These are phyloP conservation scores for Lepidothrix coronata DNA, from an alignment of 2,113 vertebrate genomes.

Conservation along the genomic window DNA sequence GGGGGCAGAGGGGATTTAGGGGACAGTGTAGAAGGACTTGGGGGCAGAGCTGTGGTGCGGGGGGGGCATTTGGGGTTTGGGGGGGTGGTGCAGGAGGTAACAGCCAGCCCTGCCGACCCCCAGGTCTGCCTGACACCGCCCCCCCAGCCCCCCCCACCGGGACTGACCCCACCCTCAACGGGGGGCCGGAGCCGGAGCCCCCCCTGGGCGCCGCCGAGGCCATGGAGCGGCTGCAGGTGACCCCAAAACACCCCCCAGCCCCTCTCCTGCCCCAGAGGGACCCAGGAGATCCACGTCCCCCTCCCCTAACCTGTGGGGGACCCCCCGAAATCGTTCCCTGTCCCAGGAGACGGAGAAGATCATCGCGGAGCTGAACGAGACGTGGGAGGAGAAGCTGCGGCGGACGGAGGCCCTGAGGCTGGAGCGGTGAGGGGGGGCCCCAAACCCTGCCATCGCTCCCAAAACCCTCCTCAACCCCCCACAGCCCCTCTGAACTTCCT, in stretches of 20 bases:
- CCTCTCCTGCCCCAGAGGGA: background rate
- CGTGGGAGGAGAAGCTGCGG: background rate
- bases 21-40: too few relatives aligned
- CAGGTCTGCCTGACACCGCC: background rate
- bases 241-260: background rate
- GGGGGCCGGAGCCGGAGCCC: background rate
- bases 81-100: background rate
- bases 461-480: background rate
- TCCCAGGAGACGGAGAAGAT: background rate
- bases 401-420: background rate
- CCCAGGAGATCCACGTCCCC: background rate
- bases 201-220: background rate
- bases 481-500: background rate
- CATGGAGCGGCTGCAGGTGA: background rate
- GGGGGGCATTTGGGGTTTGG: too few relatives aligned
- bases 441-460: too few relatives aligned
- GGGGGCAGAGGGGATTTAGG: too few relatives aligned
- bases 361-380: background rate
- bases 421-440: background rate
- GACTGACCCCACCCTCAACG: background rate
- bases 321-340: too few relatives aligned
- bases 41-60: too few relatives aligned
- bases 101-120: background rate
- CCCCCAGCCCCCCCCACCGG: accelerated
- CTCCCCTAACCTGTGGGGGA: background rate